Evolutionary conservation across 2,888 invertebrate species (phyloP), one percentile per base, ranked within the genome.

Genomic region (Diloba caeruleocephala): DNA sequence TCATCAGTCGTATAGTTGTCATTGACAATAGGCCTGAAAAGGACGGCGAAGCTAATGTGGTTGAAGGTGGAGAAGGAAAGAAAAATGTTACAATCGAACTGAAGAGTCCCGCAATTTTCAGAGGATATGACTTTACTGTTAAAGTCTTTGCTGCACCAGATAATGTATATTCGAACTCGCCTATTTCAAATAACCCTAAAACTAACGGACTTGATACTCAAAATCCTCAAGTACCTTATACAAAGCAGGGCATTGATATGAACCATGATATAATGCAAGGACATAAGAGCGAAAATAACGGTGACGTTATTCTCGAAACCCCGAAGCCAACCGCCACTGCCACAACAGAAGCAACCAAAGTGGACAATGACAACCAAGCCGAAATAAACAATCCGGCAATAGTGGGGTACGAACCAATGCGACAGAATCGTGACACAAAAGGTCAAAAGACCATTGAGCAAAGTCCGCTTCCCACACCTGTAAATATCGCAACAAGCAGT

Each of bases 21-120:
- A 87, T 77, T 23, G 92, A 93, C 48, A 64, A 81, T 29, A 82
- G 92, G 41, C 78, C 83, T 21, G 83, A 85, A 29, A 92, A 92
- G 65, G 86, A 92, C 44, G 92, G 92, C 14, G 87, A 88, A 54
- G 90, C 77, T 0, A 72, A 73, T 51, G 83, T 93, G 6, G 69
- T 87, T 0, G 84, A 87, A 36, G 92, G 92, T 0, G 92, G 92
- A 54, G 79, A 77, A 36, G 90, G 90, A 55, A 71, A 87, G 26
- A 80, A 82, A 26, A 88, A 82, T 44, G 88, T 91, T 3, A 90
- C 89, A 0, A 71, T 93, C 7, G 84, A 90, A 66, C 65, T 93
- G 1, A 87, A 89, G 65, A 90, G 92, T 31, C 92, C 92, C 0
- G 82, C 90, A 6, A 79, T 85, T 1, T 79, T 92, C 21, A 78